Percentiles rank a stretch among this genome's conserved stretches.
phyloP scores from a whole-genome alignment of 1,140 invertebrate species.

The Bombus superbus region DNA sequence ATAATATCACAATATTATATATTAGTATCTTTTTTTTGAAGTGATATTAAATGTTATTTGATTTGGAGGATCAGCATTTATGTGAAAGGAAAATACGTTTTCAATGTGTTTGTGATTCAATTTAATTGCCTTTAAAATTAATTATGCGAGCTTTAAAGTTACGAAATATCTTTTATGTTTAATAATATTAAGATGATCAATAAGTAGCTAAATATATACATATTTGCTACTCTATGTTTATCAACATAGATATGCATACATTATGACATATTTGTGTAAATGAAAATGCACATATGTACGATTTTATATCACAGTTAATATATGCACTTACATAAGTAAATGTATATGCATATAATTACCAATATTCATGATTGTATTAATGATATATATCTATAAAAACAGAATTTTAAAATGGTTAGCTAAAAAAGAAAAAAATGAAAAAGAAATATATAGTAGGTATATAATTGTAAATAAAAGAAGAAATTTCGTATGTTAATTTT shows the following conservation, averaged over 20 bases:
- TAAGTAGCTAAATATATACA: slow-evolving; percentile 45
- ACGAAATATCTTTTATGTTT: slow-evolving; percentile 16
- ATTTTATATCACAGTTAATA: slow-evolving; percentile 31
- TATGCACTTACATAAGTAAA: slow-evolving; percentile 38
- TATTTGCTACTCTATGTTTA: slow-evolving; percentile 41
- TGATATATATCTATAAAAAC: slow-evolving; percentile 43
- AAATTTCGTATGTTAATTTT: slow-evolving; percentile 42
- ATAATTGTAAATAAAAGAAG: slow-evolving; percentile 59
- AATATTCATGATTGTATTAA: slow-evolving; percentile 27
- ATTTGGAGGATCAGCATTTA: slow-evolving; percentile 1
- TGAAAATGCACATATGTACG: slow-evolving; percentile 39
- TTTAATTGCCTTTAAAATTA: slow-evolving; percentile 31
- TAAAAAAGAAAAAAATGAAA: neutral
- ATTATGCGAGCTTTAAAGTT: slow-evolving; percentile 22
- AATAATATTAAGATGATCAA: slow-evolving; percentile 16
- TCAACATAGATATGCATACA: slow-evolving; percentile 27
- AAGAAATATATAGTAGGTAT: slow-evolving; percentile 1
- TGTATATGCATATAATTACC: slow-evolving; percentile 40
- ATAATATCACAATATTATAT: slow-evolving; percentile 38
- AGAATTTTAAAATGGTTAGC: slow-evolving; percentile 8
- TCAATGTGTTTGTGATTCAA: slow-evolving; percentile 37
- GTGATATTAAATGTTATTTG: slow-evolving; percentile 21
- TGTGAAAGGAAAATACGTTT: slow-evolving; percentile 23
- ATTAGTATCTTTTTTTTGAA: slow-evolving; percentile 28
- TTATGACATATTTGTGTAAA: slow-evolving; percentile 30